phyloP scores from a whole-genome alignment of 2,888 invertebrate species.

The Xestia ashworthii region DNA sequence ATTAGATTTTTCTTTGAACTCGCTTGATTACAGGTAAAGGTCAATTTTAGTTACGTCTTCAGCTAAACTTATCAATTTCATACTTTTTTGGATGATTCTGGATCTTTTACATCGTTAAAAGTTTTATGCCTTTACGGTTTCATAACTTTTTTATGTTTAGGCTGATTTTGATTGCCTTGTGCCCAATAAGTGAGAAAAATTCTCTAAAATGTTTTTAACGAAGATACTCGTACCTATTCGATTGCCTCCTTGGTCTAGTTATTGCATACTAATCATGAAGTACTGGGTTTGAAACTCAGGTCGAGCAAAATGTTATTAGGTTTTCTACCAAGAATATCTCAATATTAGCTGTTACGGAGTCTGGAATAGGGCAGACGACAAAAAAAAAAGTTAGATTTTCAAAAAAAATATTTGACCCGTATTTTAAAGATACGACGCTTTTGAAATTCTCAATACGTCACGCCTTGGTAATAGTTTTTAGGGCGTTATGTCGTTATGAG shows the following conservation, averaged over 20 bases:
- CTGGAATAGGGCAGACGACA: too few species aligned
- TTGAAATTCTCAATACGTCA: too few species aligned
- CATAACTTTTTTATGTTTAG: slow-evolving; percentile 6
- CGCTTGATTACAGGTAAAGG: slow-evolving; percentile 47
- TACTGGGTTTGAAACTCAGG: not conserved
- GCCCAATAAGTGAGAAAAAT: not conserved
- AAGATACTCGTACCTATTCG: not conserved
- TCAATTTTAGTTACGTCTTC: slow-evolving; percentile 27
- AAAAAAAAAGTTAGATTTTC: too few species aligned
- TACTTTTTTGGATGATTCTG: slow-evolving; percentile 24
- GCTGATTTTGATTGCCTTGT: slow-evolving; percentile 18
- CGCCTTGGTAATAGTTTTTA: too few species aligned
- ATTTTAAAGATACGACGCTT: too few species aligned
- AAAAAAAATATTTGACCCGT: too few species aligned
- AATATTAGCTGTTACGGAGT: not conserved
- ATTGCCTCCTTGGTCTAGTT: not conserved
- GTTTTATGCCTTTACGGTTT: slow-evolving; percentile 12
- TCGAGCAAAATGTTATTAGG: not conserved
- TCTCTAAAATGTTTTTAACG: not conserved
- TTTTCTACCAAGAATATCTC: not conserved
- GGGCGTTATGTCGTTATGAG: too few species aligned
- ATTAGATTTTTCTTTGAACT: slow-evolving; percentile 48
- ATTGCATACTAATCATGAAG: not conserved
- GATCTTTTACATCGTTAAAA: slow-evolving; percentile 26
- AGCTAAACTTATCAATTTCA: slow-evolving; percentile 27